Evolutionary conservation across 2,797 vertebrate genomes (phyloP).

Genomic region (Parambassis ranga): DNA sequence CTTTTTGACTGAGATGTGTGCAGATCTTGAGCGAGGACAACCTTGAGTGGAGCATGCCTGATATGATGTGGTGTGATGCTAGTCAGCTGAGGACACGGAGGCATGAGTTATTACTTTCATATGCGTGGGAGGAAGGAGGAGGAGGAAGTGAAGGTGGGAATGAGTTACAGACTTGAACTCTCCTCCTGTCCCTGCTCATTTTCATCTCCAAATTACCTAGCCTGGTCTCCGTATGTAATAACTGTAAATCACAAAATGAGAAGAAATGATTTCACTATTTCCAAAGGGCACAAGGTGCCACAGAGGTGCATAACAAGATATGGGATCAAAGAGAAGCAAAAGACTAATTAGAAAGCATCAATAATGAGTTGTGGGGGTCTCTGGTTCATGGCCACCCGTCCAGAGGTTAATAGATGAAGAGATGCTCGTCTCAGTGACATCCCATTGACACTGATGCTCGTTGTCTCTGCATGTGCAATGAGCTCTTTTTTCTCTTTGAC

Average conservation of each 20-base stretch:
- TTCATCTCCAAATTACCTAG: constrained; percentile 70
- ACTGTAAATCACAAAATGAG: constrained; percentile 76
- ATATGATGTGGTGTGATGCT: constrained; percentile 17
- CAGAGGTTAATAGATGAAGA: constrained; percentile 70
- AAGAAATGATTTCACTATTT: constrained; percentile 75
- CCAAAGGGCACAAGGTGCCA: constrained; percentile 60
- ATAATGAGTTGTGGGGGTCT: constrained; percentile 51
- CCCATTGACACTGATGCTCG: constrained; percentile 38
- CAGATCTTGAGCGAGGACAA: constrained; percentile 42
- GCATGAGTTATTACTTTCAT: constrained; percentile 63
- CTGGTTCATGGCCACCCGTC: constrained; percentile 46
- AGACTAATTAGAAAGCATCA: constrained; percentile 75
- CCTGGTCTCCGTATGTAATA: constrained; percentile 55
- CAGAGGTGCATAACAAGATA: constrained; percentile 57
- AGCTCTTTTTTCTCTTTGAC: constrained; percentile 28
- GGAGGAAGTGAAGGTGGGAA: constrained; percentile 44
- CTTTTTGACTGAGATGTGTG: constrained; percentile 4
- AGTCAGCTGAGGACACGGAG: constrained; percentile 53
- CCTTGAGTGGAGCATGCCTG: constrained; percentile 53
- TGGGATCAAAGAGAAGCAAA: constrained; percentile 58
- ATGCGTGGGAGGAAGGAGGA: constrained; percentile 31
- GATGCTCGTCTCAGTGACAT: constrained; percentile 35
- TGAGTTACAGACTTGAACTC: constrained; percentile 73
- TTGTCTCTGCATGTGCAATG: constrained; percentile 39
- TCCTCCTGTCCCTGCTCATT: constrained; percentile 57